Conservation (phyloP, 2,888 invertebrate species). For the Nasonovia ribisnigri region DNA sequence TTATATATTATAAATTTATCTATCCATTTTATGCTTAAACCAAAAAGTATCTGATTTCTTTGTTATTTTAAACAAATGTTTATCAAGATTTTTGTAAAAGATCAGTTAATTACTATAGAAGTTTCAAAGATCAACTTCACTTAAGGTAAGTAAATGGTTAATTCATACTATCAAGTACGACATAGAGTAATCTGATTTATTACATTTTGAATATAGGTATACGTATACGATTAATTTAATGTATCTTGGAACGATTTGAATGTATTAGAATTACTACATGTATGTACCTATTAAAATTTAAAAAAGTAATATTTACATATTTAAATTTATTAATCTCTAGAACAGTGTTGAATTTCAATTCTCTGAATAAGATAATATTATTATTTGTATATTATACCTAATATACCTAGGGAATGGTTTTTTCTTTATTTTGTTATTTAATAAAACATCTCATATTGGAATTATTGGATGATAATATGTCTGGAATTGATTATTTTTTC, state of each 20-base stretch:
- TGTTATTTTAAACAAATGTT: background rate
- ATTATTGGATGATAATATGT: too few relatives aligned
- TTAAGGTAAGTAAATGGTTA: slow-evolving; percentile 60
- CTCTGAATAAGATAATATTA: background rate
- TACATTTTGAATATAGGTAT: background rate
- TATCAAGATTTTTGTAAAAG: slow-evolving; percentile 22
- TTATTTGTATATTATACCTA: background rate
- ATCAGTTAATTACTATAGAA: slow-evolving; percentile 17
- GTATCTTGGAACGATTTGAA: background rate
- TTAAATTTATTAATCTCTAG: background rate
- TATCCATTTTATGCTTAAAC: background rate
- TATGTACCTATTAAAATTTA: background rate
- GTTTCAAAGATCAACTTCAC: slow-evolving; percentile 14
- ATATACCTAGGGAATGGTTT: too few relatives aligned
- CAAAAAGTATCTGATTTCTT: background rate
- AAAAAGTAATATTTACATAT: too few relatives aligned
- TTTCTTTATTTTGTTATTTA: too few relatives aligned
- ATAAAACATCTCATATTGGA: too few relatives aligned
- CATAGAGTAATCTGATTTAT: background rate
- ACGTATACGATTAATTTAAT: background rate
- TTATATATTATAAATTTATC: too few relatives aligned
- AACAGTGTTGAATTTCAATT: background rate
- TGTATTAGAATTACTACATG: background rate
- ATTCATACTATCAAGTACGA: slow-evolving; percentile 4
- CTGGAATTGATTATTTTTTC: too few relatives aligned